Base-by-base conservation (phyloP, 2,888 invertebrate species). In the Macaria liturata region DNA sequence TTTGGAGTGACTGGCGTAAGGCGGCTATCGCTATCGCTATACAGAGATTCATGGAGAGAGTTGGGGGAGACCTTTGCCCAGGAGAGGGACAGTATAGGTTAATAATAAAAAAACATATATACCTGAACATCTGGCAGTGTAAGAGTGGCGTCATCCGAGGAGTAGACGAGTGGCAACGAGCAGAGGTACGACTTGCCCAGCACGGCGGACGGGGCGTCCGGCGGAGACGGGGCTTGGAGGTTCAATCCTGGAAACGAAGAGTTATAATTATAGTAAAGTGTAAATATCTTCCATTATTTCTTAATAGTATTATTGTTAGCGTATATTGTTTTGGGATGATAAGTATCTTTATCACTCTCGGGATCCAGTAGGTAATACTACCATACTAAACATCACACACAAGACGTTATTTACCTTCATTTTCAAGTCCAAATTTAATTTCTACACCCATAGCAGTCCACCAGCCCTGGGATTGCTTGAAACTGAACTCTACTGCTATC, bases 381-480 rank as follows among this genome's bases (percentile, higher is more conserved):
- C 20, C 20, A 20, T 20, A 20, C 7, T 37, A 37, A 37, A 37
- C 0, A 37, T 37, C 4, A 6, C 5, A 6, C 3, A 7, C 4
- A 7, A 7, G 7, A 37, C 7, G 34, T 6, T 32, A 32, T n/a
- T 54, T 39, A 65, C 66, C 66, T 48, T 58, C 57, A 60, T 70
- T 84, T 83, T 70, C 92, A 69, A 81, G 46, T 57, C 86, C 86
- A 40, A 92, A 91, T 66, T 88, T 88, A 55, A 94, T 88, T 70
- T 94, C 93, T 9, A 93, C 94, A 0, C 93, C 92, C 0, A 90
- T 92, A 6, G 94, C 84, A 2, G 83, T 83, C 94, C 94, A 94
- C 79, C 93, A 93, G 0, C 91, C 92, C 0, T 69, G 81, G 0
- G 84, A 70, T 49, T 92, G 83, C 61, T 92, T 92, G 80, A 94